Base-by-base conservation (phyloP, 2,797 vertebrate genomes). In the Falco cherrug region DNA sequence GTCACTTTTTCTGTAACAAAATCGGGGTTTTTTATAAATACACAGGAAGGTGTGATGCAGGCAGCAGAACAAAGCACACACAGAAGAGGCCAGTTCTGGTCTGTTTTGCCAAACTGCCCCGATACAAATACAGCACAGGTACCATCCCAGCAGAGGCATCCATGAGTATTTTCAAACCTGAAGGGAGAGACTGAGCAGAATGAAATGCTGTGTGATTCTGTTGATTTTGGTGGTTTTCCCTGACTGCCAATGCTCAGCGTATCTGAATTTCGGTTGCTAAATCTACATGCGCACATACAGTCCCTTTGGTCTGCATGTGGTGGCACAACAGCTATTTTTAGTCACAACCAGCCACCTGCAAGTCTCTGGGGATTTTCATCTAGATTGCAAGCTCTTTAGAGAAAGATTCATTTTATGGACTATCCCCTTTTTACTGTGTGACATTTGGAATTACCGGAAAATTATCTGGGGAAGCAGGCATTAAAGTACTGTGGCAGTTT, bases 251-350 rank as follows among this genome's bases (percentile, higher is more conserved):
- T 1, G 3, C 80, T 81, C 54, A 37, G 65, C 10, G 0, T 13
- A 47, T 35, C 65, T 93, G 75, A 80, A 69, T 96, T 95, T 95
- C 92, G 0, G 89, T 95, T 96, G 75, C 93, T 95, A 94, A 95
- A 95, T 86, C 26, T 50, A 15, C 51, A 13, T 0, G 0, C 20
- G 68, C 89, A 53, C 39, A 4, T 39, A 4, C 9, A n/a, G 85
- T 37, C 89, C 82, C 89, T 84, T 57, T 4, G 35, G 57, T 81
- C 35, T 65, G 37, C 9, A 31, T 5, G 3, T 15, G 81, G 63
- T 63, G 68, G 48, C 1, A 3, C 0, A 0, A 64, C 56, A 71
- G 69, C 69, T 93, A 85, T 95, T 96, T 93, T 85, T 47, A 64
- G 89, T 10, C n/a, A 43, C 5, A 1, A 59, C 71, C 68, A 70